Evolutionary conservation across 2,797 vertebrate species (phyloP), one percentile per base, ranked within the genome.

Genomic region (Trichosurus vulpecula): DNA sequence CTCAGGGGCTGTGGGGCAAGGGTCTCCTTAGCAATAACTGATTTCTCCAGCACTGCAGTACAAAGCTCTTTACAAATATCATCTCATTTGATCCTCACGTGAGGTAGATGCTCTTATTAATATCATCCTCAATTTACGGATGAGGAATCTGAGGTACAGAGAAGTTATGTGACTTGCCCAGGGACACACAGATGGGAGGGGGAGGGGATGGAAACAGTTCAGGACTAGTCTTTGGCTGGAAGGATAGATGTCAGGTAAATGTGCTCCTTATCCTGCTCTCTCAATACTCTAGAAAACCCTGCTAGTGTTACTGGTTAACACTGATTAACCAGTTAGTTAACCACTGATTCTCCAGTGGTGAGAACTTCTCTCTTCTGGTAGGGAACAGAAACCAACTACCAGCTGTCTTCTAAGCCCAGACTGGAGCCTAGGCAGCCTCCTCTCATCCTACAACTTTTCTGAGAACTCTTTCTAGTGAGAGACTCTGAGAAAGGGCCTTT

Each of bases 401-500:
- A 27, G 41, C 74, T 51, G 41, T 51, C 19, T 51, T 87, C 9
- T 11, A 11, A 87, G 1, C 3, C 41, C 41, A 87, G 41, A 27
- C 9, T 87, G 41, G 74, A 87, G 74, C 51, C 25, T 4, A 51
- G 41, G 74, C 74, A 27, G 22, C 9, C 22, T 47, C n/a, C 19
- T 41, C 16, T 47, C 74, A 81, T 47, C 41, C 22, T 51, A 10
- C 74, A 87, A 25, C 74, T 87, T 51, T 29, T 87, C 41, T 51
- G 74, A 27, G 51, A 87, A 51, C 74, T 51, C 25, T 93, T 94
- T 89, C 91, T n/a, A 61, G 66, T 94, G 51, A 29, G 55, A 27
- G 91, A 47, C 6, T 92, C 30, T 94, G 35, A 97, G 92, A 96
- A 96, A 89, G 22, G 55, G 90, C 27, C 91, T 91, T 96, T 93